Evolutionary conservation across 2,888 invertebrate species (phyloP), one percentile per base, ranked within the genome.

Genomic region (Eutolmus rufibarbis): DNA sequence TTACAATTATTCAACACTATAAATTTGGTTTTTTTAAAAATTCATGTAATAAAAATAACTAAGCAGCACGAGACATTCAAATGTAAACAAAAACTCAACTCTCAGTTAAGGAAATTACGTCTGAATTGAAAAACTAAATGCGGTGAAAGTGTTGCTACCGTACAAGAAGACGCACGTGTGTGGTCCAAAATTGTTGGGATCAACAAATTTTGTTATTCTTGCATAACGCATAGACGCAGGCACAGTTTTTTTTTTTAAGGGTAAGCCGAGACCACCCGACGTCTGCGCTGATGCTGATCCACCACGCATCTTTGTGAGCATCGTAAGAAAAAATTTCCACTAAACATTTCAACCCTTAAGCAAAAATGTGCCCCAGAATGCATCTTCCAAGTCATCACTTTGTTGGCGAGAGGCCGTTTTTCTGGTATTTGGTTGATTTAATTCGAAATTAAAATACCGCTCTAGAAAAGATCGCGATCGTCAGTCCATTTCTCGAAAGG

Each of bases 381-480:
- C 16, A 14, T 74, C 16, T 74, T 74, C 34, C 16, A 5, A 74
- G 43, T 74, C 51, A 74, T 23, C 28, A 46, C 43, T 23, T 57
- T 56, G 74, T 74, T 40, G 57, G n/a, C 37, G 14, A 43, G 46
- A 40, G 85, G 23, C 57, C 77, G 82, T 88, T 88, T 88, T 87
- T 87, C 82, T 88, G 88, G 88, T 86, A 88, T 88, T 86, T 82
- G 56, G 74, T 77, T 79, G 79, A 88, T 82, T 88, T 88, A 88
- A 88, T 88, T 87, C 86, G 87, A 88, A 88, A 88, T 88, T 88
- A 88, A 88, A 88, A 88, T 87, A 86, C 87, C 88, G 66, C 86
- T 66, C 79, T 82, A 82, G 86, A 74, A 57, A 74, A 82, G 87
- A 88, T 88, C 87, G 88, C 87, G 87, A 88, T 87, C 88, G 76